Evolutionary conservation across 2,113 vertebrate genomes (phyloP).

Genomic region (Tamias sibiricus): DNA sequence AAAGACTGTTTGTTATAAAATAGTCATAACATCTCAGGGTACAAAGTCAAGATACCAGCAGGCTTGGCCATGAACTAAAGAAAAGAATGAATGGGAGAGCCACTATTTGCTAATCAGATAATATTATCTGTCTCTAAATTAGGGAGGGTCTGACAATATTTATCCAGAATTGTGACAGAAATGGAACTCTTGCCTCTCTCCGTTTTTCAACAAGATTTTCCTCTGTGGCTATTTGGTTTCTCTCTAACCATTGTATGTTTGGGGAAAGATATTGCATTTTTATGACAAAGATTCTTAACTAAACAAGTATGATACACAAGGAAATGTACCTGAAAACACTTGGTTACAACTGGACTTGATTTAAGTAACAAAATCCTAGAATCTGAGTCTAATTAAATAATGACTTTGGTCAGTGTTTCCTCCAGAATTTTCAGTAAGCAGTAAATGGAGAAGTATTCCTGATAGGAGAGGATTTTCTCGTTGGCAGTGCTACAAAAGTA

Average conservation of each 20-base stretch:
- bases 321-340: neutral
- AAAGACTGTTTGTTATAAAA: neutral
- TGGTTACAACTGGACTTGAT: neutral
- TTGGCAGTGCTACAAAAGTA: neutral
- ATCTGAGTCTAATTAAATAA: neutral
- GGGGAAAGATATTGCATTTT: neutral
- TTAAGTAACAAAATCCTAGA: neutral
- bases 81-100: neutral
- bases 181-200: neutral
- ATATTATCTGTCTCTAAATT: neutral
- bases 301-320: neutral
- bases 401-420: neutral
- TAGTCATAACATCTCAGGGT: too few relatives aligned
- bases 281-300: neutral
- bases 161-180: neutral
- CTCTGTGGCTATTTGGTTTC: neutral
- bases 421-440: neutral
- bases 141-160: neutral
- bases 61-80: neutral
- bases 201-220: neutral
- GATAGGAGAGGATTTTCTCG: neutral
- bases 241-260: neutral
- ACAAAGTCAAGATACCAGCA: neutral
- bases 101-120: too few relatives aligned
- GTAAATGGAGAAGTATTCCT: neutral